Evolutionary conservation across 2,888 invertebrate genomes (phyloP).

Genomic region (Andrena flavipes): DNA sequence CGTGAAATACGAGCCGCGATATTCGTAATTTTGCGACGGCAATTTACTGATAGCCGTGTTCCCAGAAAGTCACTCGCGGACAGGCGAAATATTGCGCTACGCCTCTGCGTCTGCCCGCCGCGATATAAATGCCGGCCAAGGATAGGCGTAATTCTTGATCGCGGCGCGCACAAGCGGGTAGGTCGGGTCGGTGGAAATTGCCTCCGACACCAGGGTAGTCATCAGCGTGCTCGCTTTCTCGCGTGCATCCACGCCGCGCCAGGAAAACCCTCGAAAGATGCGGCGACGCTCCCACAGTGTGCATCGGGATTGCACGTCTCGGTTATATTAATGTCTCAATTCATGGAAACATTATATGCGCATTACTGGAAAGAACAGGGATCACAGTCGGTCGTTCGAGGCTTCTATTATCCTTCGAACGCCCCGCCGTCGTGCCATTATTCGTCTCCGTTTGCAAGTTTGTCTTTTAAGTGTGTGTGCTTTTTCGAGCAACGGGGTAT

Average conservation of each 20-base stretch:
- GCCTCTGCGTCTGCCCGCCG: slow-evolving; percentile 44
- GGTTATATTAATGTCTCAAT: slow-evolving; percentile 65
- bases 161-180: slow-evolving; percentile 56
- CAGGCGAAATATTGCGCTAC: slow-evolving; percentile 65
- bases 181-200: slow-evolving; percentile 69
- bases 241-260: background rate
- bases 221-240: slow-evolving; percentile 57
- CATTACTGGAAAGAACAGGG: slow-evolving; percentile 22
- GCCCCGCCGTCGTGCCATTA: slow-evolving; percentile 24
- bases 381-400: background rate
- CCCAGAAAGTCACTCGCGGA: slow-evolving; percentile 55
- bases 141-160: slow-evolving; percentile 56
- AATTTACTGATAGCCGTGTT: slow-evolving; percentile 65
- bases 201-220: slow-evolving; percentile 62
- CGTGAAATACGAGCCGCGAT: slow-evolving; percentile 59
- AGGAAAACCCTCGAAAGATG: slow-evolving; percentile 8
- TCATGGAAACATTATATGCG: slow-evolving; percentile 44
- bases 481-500: slow-evolving; percentile 13
- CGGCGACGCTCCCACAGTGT: background rate
- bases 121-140: slow-evolving; percentile 59
- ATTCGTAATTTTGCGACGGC: slow-evolving; percentile 66
- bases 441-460: slow-evolving; percentile 30
- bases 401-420: background rate
- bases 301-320: slow-evolving; percentile 32
- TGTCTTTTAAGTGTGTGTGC: slow-evolving; percentile 34